Evolutionary conservation across 2,888 invertebrate genomes (phyloP).

Genomic region (Phengaris alcon): DNA sequence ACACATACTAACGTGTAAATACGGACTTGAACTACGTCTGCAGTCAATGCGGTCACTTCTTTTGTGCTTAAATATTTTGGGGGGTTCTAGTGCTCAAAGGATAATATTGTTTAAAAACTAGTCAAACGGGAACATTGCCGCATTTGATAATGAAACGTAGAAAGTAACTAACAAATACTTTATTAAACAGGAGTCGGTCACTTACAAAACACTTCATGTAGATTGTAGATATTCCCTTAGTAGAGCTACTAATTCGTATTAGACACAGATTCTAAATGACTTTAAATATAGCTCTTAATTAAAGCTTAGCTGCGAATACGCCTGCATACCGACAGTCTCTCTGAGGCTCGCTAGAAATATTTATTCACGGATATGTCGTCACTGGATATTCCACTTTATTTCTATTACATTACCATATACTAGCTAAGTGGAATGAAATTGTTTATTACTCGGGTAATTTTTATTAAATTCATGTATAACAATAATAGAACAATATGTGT

Average conservation of each 20-base stretch:
- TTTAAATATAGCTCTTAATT: slow-evolving; percentile 33
- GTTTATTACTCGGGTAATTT: background rate
- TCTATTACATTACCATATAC: background rate
- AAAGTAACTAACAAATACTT: too few relatives aligned
- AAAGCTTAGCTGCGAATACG: slow-evolving; percentile 34
- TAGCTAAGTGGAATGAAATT: background rate
- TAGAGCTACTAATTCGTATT: background rate
- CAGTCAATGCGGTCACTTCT: too few relatives aligned
- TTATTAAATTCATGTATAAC: background rate
- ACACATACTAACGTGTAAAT: too few relatives aligned
- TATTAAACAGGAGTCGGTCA: too few relatives aligned
- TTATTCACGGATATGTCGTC: slow-evolving; percentile 31
- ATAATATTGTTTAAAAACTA: too few relatives aligned
- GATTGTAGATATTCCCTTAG: too few relatives aligned
- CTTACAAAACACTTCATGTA: too few relatives aligned
- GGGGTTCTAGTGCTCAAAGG: too few relatives aligned
- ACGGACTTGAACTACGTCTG: too few relatives aligned
- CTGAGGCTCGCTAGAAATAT: slow-evolving; percentile 34
- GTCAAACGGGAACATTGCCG: too few relatives aligned
- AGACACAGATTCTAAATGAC: background rate
- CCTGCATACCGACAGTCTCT: slow-evolving; percentile 35
- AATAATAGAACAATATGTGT: background rate
- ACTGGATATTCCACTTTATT: slow-evolving; percentile 29
- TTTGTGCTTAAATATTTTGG: too few relatives aligned
- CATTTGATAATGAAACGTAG: too few relatives aligned